Evolutionary conservation across 2,888 invertebrate species (phyloP).

Genomic region (Troilus luridus): DNA sequence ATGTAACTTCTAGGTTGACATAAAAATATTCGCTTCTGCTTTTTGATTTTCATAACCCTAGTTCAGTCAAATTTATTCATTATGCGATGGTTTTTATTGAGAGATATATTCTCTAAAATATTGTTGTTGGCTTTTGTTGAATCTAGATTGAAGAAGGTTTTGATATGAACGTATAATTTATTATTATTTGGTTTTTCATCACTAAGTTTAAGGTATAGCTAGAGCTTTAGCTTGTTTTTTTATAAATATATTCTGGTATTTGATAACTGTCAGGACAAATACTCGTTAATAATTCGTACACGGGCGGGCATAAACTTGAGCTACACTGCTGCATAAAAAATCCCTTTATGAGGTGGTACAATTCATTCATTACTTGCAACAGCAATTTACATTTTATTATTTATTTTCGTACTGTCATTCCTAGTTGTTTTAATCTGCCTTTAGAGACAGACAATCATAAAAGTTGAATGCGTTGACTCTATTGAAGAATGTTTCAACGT

Average conservation of each 20-base stretch:
- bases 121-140: too few species aligned
- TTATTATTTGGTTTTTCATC: too few species aligned
- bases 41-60: too few species aligned
- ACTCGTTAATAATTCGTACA: not conserved
- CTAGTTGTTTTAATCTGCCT: not conserved
- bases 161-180: too few species aligned
- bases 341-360: not conserved
- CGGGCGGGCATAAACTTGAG: not conserved
- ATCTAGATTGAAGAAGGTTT: too few species aligned
- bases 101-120: too few species aligned
- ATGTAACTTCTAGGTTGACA: too few species aligned
- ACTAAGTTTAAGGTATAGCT: too few species aligned
- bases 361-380: not conserved
- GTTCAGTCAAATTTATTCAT: too few species aligned
- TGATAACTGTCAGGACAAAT: not conserved
- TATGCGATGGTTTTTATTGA: too few species aligned
- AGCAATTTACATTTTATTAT: conserved; percentile 16
- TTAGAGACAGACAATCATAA: not conserved
- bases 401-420: not conserved
- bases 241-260: not conserved
- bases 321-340: not conserved
- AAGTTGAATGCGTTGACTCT: not conserved
- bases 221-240: not conserved
- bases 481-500: not conserved
- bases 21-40: too few species aligned